phyloP scores from a whole-genome alignment of 2,113 vertebrate species.

The Actenoides hombroni region DNA sequence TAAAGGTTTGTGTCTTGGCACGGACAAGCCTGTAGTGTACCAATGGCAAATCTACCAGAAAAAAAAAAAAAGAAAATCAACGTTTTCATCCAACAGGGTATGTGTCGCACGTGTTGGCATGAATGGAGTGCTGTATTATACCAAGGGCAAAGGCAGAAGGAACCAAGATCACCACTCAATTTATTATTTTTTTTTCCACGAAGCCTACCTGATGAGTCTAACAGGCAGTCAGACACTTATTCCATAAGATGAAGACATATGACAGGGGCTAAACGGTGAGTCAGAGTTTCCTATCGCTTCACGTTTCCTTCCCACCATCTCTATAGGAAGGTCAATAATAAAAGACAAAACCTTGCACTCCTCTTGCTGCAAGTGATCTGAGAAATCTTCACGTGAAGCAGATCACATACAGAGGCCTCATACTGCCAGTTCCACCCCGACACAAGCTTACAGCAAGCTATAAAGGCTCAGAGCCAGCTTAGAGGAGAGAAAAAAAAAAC shows the following conservation, averaged over 20 bases:
- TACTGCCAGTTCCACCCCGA: background rate
- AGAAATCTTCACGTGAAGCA: background rate
- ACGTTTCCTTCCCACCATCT: background rate
- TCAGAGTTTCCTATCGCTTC: background rate
- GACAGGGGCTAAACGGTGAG: background rate
- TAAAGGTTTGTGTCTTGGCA: background rate
- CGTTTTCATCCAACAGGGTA: background rate
- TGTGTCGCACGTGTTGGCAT: background rate
- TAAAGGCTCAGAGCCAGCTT: background rate
- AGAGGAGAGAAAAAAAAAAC: background rate
- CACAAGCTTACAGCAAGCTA: background rate
- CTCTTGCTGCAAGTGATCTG: background rate
- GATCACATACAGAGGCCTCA: background rate
- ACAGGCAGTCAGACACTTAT: background rate
- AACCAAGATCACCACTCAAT: background rate
- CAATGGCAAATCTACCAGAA: background rate
- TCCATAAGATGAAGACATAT: background rate
- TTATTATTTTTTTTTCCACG: background rate
- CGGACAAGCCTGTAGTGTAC: background rate
- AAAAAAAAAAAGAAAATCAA: background rate
- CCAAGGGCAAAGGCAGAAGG: background rate
- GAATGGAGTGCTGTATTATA: background rate
- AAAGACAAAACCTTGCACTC: rapidly evolving
- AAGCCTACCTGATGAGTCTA: background rate
- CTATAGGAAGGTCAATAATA: rapidly evolving